Percentiles rank a stretch among this genome's conserved stretches.
phyloP scores from a whole-genome alignment of 1,140 invertebrate genomes.

The Rhopalosiphum maidis region DNA sequence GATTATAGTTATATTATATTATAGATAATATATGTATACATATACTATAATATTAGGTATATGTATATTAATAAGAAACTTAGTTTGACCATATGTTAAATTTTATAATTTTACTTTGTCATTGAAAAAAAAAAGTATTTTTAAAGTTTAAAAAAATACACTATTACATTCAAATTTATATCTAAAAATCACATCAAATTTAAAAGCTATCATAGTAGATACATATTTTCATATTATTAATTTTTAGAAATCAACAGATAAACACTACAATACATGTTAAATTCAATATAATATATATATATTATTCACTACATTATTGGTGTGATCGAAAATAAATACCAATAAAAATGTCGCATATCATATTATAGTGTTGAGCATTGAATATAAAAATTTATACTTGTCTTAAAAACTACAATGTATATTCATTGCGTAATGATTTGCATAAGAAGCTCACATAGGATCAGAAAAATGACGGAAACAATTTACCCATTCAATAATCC shows the following conservation, averaged over 20 bases:
- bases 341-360: background rate
- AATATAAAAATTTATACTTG: background rate
- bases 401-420: background rate
- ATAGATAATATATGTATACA: too few species aligned
- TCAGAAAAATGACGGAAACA: slow-evolving; percentile 1
- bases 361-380: background rate
- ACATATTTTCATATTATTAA: background rate
- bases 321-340: background rate
- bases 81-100: too few species aligned
- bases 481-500: background rate
- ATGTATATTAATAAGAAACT: background rate
- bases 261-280: background rate
- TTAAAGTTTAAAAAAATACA: too few species aligned
- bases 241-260: background rate
- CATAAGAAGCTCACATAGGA: background rate
- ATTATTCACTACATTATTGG: background rate
- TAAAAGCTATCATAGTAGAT: background rate
- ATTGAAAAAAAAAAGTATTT: too few species aligned
- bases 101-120: too few species aligned
- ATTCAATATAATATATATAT: too few species aligned
- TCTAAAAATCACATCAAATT: background rate
- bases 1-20: too few species aligned
- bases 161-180: background rate
- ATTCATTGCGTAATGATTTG: background rate
- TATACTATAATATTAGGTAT: too few species aligned